phyloP scores from a whole-genome alignment of 2,888 invertebrate species.

The Aphidoletes aphidimyza region DNA sequence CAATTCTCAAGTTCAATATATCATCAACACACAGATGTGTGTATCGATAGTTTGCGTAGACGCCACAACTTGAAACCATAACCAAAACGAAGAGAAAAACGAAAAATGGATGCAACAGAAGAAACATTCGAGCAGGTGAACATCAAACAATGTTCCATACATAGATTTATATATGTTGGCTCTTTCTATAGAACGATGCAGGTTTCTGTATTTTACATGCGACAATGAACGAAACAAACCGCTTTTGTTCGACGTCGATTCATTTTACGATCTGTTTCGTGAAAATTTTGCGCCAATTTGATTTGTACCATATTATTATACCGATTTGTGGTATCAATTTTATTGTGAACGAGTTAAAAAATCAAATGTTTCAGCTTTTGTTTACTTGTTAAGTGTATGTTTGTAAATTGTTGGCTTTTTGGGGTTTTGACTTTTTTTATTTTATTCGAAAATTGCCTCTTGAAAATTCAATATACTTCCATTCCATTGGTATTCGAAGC shows the following conservation, averaged over 20 bases:
- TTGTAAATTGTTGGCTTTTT: no score
- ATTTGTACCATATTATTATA: slow-evolving; percentile 9
- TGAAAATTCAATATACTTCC: not conserved
- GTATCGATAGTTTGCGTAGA: no score
- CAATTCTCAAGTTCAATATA: not conserved
- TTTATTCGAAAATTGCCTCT: not conserved
- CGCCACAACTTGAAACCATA: not conserved
- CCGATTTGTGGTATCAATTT: slow-evolving; percentile 6
- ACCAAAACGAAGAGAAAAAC: not conserved
- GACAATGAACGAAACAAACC: not conserved
- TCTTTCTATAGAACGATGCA: not conserved
- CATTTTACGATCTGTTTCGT: not conserved
- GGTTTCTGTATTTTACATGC: not conserved
- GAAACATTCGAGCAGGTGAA: slow-evolving; percentile 21
- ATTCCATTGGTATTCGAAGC: not conserved
- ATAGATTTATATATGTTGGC: no score
- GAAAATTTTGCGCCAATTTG: not conserved
- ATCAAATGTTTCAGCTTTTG: no score
- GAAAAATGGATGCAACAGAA: not conserved
- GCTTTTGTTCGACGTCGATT: not conserved
- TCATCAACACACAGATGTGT: slow-evolving; percentile 25
- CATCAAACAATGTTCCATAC: slow-evolving; percentile 32
- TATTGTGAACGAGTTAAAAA: no score
- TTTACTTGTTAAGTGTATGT: no score
- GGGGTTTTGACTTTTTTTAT: not conserved